phyloP scores from a whole-genome alignment of 2,797 vertebrate genomes.

The Euphonia xanthogaster region DNA sequence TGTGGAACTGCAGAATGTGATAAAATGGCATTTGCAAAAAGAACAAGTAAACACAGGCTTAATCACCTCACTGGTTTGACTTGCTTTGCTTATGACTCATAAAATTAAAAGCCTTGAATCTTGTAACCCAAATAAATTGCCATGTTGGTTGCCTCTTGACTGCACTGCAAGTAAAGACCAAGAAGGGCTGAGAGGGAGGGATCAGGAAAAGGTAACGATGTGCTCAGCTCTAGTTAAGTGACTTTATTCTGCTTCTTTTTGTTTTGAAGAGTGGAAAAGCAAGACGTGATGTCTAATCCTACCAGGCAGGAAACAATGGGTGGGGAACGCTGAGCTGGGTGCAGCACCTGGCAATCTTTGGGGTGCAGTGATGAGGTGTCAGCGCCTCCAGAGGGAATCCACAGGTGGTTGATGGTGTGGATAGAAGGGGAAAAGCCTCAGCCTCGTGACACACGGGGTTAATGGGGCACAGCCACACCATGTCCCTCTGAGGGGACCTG shows the following conservation, averaged over 20 bases:
- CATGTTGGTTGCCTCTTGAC: neutral
- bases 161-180: rapidly evolving
- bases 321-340: neutral
- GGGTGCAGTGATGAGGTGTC: neutral
- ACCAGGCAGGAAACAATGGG: no score
- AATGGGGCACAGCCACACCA: neutral
- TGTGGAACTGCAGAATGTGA: neutral
- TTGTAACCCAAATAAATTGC: neutral
- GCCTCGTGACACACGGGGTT: neutral
- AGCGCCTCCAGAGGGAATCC: neutral
- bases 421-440: neutral
- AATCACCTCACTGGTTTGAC: neutral
- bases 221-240: neutral
- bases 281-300: neutral
- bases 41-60: neutral
- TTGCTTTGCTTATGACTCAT: neutral
- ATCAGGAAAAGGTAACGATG: neutral
- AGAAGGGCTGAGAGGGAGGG: neutral
- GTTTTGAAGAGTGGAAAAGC: neutral
- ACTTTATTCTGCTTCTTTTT: neutral
- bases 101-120: neutral
- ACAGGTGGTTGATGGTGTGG: neutral
- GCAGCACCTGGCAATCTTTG: neutral
- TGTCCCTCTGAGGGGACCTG: neutral
- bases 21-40: neutral